Evolutionary conservation across 2,888 invertebrate species (phyloP).

Genomic region (Plebejus anna): DNA sequence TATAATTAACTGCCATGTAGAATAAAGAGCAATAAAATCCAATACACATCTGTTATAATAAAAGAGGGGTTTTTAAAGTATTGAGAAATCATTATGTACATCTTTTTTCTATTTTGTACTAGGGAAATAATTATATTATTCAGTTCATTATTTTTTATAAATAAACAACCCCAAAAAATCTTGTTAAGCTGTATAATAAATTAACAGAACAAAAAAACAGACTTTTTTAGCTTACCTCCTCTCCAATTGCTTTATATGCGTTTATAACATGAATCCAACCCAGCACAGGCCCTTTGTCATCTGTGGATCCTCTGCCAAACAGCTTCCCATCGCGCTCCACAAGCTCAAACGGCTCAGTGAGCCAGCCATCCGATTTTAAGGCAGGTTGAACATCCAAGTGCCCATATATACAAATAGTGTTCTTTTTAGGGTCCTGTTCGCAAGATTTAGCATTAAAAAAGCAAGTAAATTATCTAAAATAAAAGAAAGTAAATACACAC

Average conservation of each 20-base stretch:
- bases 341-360: slow-evolving; percentile 95
- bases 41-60: too few species aligned
- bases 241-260: slow-evolving; percentile 87
- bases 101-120: too few species aligned
- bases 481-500: slow-evolving; percentile 40
- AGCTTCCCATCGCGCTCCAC: slow-evolving; percentile 93
- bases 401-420: slow-evolving; percentile 96
- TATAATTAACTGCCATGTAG: too few species aligned
- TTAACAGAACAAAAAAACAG: neutral
- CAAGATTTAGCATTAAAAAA: slow-evolving; percentile 20
- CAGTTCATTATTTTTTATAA: too few species aligned
- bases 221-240: slow-evolving; percentile 61
- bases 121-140: too few species aligned
- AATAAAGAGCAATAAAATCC: too few species aligned
- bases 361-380: slow-evolving; percentile 95
- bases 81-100: too few species aligned
- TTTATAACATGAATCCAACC: slow-evolving; percentile 97
- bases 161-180: too few species aligned
- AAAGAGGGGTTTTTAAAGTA: too few species aligned
- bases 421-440: slow-evolving; percentile 87
- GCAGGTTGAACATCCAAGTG: slow-evolving; percentile 99
- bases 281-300: slow-evolving; percentile 97
- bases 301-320: slow-evolving; percentile 94
- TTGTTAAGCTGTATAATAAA: too few species aligned
- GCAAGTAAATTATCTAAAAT: neutral